A percentile compares a stretch with the other conserved stretches of the same genome.
Conservation (phyloP, 2,888 invertebrate genomes). For the Yponomeuta malinellus region DNA sequence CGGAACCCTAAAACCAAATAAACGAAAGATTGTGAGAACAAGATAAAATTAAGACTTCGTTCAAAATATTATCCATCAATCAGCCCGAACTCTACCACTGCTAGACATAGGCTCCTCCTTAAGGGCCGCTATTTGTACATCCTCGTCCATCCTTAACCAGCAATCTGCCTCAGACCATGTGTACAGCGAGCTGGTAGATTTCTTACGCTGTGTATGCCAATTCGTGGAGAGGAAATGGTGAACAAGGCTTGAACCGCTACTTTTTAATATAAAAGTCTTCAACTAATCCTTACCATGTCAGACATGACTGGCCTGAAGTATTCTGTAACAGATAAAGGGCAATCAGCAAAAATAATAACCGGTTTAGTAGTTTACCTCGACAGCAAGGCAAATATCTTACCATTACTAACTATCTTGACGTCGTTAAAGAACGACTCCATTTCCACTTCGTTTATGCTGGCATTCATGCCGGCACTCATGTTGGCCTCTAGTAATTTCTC, state of each 20-base stretch:
- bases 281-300: not conserved
- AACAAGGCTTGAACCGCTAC: too few species aligned
- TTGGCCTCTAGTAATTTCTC: slow-evolving; percentile 34
- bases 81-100: too few species aligned
- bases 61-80: too few species aligned
- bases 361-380: not conserved
- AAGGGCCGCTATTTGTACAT: too few species aligned
- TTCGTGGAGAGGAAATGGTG: too few species aligned
- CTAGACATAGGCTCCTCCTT: too few species aligned
- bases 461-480: too few species aligned
- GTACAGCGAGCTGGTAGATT: too few species aligned
- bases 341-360: not conserved
- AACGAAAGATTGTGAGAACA: too few species aligned
- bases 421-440: slow-evolving; percentile 26
- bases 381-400: not conserved
- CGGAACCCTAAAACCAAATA: slow-evolving; percentile 21
- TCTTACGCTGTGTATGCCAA: not conserved
- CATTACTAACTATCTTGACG: slow-evolving; percentile 17
- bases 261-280: not conserved
- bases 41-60: too few species aligned
- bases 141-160: too few species aligned
- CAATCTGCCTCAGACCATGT: not conserved
- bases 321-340: slow-evolving; percentile 33
- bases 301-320: slow-evolving; percentile 33
- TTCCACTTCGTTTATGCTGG: slow-evolving; percentile 31